Evolutionary conservation across 2,888 invertebrate species (phyloP), one percentile per base, ranked within the genome.

Genomic region (Plemyria rubiginata): DNA sequence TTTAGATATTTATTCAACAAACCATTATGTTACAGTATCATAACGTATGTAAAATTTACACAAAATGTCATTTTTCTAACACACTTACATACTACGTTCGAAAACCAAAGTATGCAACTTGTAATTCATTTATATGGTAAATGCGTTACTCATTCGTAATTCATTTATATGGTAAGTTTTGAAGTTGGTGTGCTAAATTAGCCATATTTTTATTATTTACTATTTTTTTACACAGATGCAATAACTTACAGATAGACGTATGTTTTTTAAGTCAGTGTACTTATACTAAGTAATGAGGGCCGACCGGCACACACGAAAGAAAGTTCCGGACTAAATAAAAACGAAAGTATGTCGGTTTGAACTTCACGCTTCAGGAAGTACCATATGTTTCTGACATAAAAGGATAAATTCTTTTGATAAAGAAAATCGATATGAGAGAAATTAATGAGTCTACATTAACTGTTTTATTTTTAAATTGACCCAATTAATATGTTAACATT

Each of bases 271-370:
- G 36, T 38, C 2, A 38, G 8, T 38, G 36, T 11, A 38, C 41
- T 41, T 41, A 41, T 12, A 45, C 45, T 45, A 11, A 16, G 11
- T 45, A 45, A 45, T 45, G 16, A 45, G 45, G 45, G 45, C 16
- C 16, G 45, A 16, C 45, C 16, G 11, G 36, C 36, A 38, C 15
- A 45, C 36, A 45, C 54, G 53, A 51, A 66, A 61, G 66, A 70
- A 70, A 71, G 70, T 66, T 64, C 65, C 50, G 65, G 52, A 54
- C 66, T 66, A 58, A 61, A 58, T 67, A 70, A 71, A 69, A 71
- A 68, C 65, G 71, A 71, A 71, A 71, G 71, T 71, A 54, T 60
- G 65, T 43, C 66, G 45, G 16, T 16, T 63, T 53, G 53, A 56
- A 48, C 57, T 69, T 68, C 70, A 70, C 68, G 70, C 67, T 67